Base-by-base conservation (phyloP, 2,888 invertebrate genomes). In the Endomychus coccineus region DNA sequence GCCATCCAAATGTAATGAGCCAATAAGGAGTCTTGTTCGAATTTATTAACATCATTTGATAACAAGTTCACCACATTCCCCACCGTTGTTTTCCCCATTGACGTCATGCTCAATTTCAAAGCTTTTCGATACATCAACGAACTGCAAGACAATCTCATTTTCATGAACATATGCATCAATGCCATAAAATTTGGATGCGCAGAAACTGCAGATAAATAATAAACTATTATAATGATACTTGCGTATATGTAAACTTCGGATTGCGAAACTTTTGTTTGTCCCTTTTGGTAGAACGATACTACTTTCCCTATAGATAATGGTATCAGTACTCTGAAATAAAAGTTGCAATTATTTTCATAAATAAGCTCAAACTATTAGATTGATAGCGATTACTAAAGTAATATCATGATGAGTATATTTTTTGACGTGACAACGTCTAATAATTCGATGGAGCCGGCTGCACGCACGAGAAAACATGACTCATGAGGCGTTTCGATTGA, bases 11-110 rank as follows among this genome's bases (percentile, higher is more conserved):
- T 70, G 61, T 88, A 94, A 67, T 95, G 94, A 4, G 91, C 67
- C 61, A 94, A 87, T 47, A 90, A 77, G 36, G 90, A 77, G 7
- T 87, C 86, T 58, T 90, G 78, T 61, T 97, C 96, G 63, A 96
- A 92, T 48, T 78, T 70, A 51, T 73, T 74, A 7, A 80, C 78
- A 58, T 83, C 83, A 50, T 80, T 81, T 11, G 80, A 77, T 50
- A 83, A 60, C 29, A 70, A 52, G 51, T 69, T 70, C 6, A 69
- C 60, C 39, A 64, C 48, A 45, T 66, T 66, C 16, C 70, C 70
- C 2, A 65, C 62, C 1, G 80, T 78, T 1, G 79, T 78, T 54
- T 75, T 65, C 3, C 71, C 71, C 37, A 80, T 52, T 1, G 80
- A 73, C 9, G 67, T 65, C 51, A 71, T 71, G 42, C 59, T 64